phyloP scores from a whole-genome alignment of 1,140 invertebrate species.

The Pomacea maculata region DNA sequence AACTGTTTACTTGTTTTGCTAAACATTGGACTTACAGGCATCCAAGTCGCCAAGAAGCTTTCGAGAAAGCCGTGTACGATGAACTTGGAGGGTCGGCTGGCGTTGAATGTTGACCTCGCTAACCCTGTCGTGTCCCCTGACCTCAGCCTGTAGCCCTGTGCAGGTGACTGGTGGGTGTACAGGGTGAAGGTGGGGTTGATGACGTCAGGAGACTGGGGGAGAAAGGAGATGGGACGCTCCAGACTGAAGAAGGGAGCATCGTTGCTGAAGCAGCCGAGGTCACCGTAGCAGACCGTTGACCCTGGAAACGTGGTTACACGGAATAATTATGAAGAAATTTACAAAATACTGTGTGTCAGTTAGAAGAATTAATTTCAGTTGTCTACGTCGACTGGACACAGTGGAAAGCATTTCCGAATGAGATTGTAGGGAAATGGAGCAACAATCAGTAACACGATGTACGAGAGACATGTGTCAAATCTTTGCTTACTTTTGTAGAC shows the following conservation, averaged over 20 bases:
- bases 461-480: too few species aligned
- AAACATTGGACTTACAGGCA: constrained; percentile 60
- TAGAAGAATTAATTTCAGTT: too few species aligned
- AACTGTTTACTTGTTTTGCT: too few species aligned
- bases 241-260: constrained; percentile 88
- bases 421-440: too few species aligned
- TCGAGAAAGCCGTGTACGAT: constrained; percentile 95
- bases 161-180: constrained; percentile 59
- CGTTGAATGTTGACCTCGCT: constrained; percentile 36
- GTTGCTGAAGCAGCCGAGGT: constrained; percentile 91
- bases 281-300: constrained; percentile 81
- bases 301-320: constrained; percentile 24
- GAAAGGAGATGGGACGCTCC: constrained; percentile 74
- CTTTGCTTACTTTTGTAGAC: too few species aligned
- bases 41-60: constrained; percentile 88
- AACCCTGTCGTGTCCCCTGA: constrained; percentile 66
- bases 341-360: too few species aligned
- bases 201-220: constrained; percentile 81
- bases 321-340: too few species aligned
- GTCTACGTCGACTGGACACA: too few species aligned
- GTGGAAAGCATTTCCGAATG: too few species aligned
- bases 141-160: constrained; percentile 44
- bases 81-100: constrained; percentile 71
- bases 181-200: constrained; percentile 77
- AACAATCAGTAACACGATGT: too few species aligned